A percentile compares a stretch with the other conserved stretches of the same genome.
Evolutionary conservation across 2,113 vertebrate genomes (phyloP).

Genomic region (Sinosuthora webbiana): DNA sequence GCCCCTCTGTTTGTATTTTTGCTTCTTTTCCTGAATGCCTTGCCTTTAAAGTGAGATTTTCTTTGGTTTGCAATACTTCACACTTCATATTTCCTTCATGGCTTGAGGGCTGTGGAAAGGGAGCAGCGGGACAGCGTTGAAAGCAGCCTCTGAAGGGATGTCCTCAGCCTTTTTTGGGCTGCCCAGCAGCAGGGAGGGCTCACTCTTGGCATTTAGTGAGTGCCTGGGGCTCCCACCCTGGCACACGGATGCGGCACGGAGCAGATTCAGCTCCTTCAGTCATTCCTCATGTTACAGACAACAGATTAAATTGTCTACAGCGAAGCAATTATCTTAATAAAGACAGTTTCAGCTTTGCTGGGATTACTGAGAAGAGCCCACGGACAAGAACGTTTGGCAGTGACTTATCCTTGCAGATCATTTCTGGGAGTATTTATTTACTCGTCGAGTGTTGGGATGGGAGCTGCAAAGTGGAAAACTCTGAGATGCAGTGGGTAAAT

Average conservation of each 20-base stretch:
- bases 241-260: neutral
- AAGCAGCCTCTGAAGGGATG: neutral
- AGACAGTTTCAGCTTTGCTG: constrained; percentile 40
- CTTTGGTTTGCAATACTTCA: neutral
- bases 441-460: neutral
- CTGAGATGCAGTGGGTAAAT: neutral
- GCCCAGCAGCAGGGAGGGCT: neutral
- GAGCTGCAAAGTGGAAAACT: neutral
- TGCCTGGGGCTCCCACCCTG: neutral
- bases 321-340: constrained; percentile 34
- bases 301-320: constrained; percentile 42
- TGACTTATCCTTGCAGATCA: neutral
- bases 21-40: neutral
- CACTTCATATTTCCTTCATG: neutral
- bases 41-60: neutral
- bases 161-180: neutral
- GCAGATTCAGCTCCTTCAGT: neutral
- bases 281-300: neutral
- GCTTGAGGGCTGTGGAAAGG: neutral
- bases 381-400: neutral
- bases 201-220: neutral
- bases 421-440: neutral
- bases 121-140: neutral
- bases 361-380: neutral
- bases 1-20: neutral